phyloP scores from a whole-genome alignment of 2,113 vertebrate species.

The Tychaedon coryphoeus region DNA sequence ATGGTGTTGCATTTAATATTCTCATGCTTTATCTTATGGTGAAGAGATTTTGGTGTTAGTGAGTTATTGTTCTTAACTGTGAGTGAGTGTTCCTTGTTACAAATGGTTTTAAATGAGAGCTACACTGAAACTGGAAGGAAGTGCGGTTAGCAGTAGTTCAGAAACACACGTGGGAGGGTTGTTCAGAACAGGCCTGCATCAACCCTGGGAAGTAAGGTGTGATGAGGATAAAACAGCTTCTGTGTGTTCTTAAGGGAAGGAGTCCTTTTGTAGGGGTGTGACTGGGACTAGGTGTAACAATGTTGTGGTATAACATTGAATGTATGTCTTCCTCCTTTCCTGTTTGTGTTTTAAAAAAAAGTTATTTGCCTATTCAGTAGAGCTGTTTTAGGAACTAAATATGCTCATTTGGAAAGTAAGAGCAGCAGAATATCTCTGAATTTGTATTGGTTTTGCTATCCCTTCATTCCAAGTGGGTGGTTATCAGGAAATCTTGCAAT shows the following conservation, averaged over 20 bases:
- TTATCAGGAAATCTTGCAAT: conserved; percentile 7
- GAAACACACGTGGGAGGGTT: not conserved
- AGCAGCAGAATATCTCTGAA: not conserved
- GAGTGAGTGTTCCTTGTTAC: not conserved
- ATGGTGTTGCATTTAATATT: not conserved
- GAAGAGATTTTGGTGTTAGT: not conserved
- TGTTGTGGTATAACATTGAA: not conserved
- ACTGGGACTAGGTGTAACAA: not conserved
- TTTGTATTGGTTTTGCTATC: not conserved
- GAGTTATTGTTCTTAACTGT: not conserved
- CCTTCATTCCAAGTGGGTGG: not conserved
- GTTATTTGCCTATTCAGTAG: not conserved
- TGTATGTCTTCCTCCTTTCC: not conserved
- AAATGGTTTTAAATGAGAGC: not conserved
- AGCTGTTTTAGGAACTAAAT: not conserved
- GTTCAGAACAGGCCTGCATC: rapidly evolving
- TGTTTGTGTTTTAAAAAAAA: not conserved
- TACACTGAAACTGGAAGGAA: not conserved
- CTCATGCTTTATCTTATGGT: not conserved
- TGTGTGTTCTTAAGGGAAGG: rapidly evolving
- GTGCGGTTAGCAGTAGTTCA: not conserved
- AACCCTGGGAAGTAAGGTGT: not conserved
- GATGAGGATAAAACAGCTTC: not conserved
- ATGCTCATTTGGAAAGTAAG: not conserved
- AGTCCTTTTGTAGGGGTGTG: not conserved